These are phyloP conservation scores for Zygaena filipendulae DNA, from an alignment of 2,888 invertebrate genomes.

Conservation along the genomic window DNA sequence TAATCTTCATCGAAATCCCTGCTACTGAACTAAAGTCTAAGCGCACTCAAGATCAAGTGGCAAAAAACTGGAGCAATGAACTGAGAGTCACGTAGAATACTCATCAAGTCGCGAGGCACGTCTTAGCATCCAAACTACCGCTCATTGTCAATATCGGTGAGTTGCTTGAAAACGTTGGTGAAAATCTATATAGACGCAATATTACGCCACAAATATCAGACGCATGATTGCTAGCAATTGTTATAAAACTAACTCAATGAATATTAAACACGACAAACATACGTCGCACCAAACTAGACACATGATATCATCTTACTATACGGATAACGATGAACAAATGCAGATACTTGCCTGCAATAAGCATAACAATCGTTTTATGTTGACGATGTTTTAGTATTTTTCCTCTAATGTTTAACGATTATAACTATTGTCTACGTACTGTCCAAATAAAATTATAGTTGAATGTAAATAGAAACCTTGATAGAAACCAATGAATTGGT, in stretches of 20 bases:
- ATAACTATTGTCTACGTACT: no score
- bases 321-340: no score
- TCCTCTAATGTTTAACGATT: no score
- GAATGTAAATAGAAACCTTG: no score
- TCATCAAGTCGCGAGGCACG: conserved; percentile 56
- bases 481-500: no score
- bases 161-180: conserved; percentile 48
- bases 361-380: no score
- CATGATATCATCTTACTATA: no score
- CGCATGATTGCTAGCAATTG: conserved; percentile 40
- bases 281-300: conserved; percentile 14
- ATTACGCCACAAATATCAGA: conserved; percentile 42
- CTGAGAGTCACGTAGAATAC: conserved; percentile 55
- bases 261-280: conserved; percentile 27
- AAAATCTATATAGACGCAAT: conserved; percentile 59
- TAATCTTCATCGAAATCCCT: no score
- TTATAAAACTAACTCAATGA: conserved; percentile 46
- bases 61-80: conserved; percentile 66
- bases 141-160: conserved; percentile 65
- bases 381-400: no score
- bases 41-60: conserved; percentile 59
- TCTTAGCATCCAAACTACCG: conserved; percentile 62
- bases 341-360: no score
- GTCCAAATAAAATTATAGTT: no score
- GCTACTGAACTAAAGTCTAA: conserved; percentile 47